Conservation (phyloP, 2,113 vertebrate genomes). For the Myotis brandtii region DNA sequence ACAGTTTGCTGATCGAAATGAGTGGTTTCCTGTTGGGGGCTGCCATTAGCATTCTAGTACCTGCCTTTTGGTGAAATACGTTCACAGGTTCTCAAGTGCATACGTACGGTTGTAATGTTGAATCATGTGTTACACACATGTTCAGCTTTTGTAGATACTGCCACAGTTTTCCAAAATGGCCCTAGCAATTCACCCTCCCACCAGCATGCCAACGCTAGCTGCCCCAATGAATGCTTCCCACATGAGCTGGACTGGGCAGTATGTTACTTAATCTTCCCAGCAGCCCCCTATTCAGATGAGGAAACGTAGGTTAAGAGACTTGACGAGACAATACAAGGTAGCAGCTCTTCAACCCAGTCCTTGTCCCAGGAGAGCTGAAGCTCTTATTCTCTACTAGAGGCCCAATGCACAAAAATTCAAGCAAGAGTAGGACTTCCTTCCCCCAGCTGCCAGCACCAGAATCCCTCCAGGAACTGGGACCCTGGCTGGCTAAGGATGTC, state of each 20-base stretch:
- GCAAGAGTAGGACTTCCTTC: too few relatives aligned
- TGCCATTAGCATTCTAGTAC: neutral
- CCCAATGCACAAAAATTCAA: too few relatives aligned
- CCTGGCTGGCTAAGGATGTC: too few relatives aligned
- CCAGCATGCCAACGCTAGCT: rapidly evolving
- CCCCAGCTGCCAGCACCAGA: too few relatives aligned
- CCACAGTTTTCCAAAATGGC: neutral
- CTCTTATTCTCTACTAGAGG: neutral
- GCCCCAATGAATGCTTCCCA: neutral
- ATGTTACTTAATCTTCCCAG: neutral
- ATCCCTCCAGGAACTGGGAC: too few relatives aligned
- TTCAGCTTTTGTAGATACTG: neutral
- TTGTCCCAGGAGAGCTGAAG: neutral
- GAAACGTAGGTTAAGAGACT: neutral
- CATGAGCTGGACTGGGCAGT: too few relatives aligned
- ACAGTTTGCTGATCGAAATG: too few relatives aligned
- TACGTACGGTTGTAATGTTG: neutral
- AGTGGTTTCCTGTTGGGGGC: neutral
- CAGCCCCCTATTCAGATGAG: neutral
- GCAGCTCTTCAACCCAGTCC: neutral
- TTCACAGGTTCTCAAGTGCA: neutral
- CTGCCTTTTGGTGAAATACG: neutral
- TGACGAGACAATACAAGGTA: neutral
- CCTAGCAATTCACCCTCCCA: neutral
- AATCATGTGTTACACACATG: rapidly evolving